Evolutionary conservation across 1,140 invertebrate species (phyloP).

Genomic region (Hypsibius dujardini): DNA sequence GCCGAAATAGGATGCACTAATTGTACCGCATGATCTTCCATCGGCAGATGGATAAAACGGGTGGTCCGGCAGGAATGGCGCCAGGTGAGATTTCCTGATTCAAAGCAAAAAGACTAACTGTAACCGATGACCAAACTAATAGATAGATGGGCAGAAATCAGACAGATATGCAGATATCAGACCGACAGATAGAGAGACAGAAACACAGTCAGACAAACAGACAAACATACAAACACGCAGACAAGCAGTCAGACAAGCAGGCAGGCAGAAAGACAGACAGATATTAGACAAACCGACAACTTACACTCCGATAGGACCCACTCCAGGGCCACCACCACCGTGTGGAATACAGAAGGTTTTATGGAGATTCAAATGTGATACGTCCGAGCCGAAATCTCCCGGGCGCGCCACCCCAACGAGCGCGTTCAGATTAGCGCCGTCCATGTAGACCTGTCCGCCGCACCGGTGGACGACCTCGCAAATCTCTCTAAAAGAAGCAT

Average conservation of each 20-base stretch:
- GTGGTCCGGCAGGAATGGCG: conserved; percentile 81
- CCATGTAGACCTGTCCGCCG: conserved; percentile 90
- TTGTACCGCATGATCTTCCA: conserved; percentile 58
- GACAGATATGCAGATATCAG: background rate
- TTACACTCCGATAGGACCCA: conserved; percentile 91
- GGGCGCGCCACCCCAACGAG: conserved; percentile 91
- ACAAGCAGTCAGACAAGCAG: no score
- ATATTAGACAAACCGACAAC: conserved; percentile 26
- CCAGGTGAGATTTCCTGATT: conserved; percentile 65
- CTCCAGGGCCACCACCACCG: conserved; percentile 81
- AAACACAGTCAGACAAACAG: no score
- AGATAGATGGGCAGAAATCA: background rate
- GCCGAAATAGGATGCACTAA: conserved; percentile 85
- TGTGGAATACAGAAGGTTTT: conserved; percentile 99
- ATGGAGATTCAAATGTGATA: conserved; percentile 89
- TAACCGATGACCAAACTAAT: background rate
- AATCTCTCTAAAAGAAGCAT: conserved; percentile 46
- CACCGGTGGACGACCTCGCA: conserved; percentile 74
- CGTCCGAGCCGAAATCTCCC: conserved; percentile 93
- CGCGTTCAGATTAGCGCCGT: conserved; percentile 99
- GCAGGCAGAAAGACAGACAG: no score
- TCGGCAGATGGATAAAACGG: conserved; percentile 46
- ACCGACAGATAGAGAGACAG: no score
- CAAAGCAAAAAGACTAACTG: background rate
- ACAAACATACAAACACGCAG: no score